Conservation (phyloP, 2,113 vertebrate species). For the Cyanoderma ruficeps region DNA sequence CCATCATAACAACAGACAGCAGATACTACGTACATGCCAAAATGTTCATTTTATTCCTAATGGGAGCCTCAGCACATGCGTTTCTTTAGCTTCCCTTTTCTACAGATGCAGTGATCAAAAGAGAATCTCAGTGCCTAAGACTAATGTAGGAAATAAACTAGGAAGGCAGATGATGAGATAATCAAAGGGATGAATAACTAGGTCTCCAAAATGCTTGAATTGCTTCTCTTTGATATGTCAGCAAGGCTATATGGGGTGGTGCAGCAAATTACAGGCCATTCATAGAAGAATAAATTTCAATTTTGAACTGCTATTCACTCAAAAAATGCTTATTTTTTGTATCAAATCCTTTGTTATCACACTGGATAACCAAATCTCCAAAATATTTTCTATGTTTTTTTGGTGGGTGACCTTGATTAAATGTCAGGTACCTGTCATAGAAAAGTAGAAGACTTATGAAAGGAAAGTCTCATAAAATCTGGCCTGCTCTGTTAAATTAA, state of each 20-base stretch:
- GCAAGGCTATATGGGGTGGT: not conserved
- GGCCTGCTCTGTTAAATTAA: not conserved
- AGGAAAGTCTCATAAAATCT: not conserved
- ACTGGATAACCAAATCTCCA: not conserved
- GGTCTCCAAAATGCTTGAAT: not conserved
- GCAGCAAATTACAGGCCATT: not conserved
- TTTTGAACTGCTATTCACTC: not conserved
- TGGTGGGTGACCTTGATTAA: not conserved
- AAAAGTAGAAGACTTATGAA: not conserved
- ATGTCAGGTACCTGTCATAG: not conserved
- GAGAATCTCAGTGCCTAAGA: not conserved
- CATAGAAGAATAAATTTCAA: not conserved
- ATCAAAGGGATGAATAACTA: constrained; percentile 13
- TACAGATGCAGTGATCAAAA: constrained; percentile 27
- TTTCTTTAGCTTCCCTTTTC: not conserved
- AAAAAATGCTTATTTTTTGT: not conserved
- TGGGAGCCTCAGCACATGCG: not conserved
- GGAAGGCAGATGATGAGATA: not conserved
- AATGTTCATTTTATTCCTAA: not conserved
- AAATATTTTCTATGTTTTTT: not conserved
- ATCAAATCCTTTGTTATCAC: not conserved
- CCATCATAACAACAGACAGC: not conserved
- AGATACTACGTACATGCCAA: not conserved
- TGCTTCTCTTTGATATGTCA: not conserved
- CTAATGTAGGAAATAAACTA: not conserved